Conservation (phyloP, 2,113 vertebrate species). For the Megaceryle maxima region DNA sequence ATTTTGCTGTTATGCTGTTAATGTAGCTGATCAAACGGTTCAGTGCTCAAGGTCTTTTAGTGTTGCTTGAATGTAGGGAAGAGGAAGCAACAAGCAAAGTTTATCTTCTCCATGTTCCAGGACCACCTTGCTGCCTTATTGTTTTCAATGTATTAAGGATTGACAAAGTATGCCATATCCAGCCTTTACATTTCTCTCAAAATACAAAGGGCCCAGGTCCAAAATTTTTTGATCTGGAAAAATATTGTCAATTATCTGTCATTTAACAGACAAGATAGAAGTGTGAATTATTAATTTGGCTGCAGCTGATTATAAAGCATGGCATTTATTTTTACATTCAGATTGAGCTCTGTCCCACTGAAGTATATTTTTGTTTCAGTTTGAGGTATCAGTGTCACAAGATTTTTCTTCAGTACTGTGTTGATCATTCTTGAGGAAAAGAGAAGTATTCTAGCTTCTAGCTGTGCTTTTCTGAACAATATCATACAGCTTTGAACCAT, state of each 20-base stretch:
- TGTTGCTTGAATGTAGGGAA: background rate
- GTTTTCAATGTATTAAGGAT: background rate
- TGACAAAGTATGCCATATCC: background rate
- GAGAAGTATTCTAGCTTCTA: background rate
- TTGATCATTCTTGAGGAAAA: background rate
- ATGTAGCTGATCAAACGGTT: background rate
- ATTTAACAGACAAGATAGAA: background rate
- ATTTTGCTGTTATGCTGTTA: background rate
- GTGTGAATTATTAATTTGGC: background rate
- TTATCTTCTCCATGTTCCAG: background rate
- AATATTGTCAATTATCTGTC: background rate
- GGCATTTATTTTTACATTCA: background rate
- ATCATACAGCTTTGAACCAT: background rate
- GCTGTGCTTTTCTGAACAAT: background rate
- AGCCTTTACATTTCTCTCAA: background rate
- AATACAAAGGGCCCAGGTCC: background rate
- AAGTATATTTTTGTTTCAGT: background rate
- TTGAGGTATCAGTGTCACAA: background rate
- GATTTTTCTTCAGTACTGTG: background rate
- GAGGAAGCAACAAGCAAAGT: background rate
- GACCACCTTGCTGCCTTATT: background rate
- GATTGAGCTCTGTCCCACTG: background rate
- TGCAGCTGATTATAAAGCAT: background rate
- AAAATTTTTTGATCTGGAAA: background rate
- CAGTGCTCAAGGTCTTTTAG: background rate